Evolutionary conservation across 2,888 invertebrate species (phyloP).

Genomic region (Diarsia brunnea): DNA sequence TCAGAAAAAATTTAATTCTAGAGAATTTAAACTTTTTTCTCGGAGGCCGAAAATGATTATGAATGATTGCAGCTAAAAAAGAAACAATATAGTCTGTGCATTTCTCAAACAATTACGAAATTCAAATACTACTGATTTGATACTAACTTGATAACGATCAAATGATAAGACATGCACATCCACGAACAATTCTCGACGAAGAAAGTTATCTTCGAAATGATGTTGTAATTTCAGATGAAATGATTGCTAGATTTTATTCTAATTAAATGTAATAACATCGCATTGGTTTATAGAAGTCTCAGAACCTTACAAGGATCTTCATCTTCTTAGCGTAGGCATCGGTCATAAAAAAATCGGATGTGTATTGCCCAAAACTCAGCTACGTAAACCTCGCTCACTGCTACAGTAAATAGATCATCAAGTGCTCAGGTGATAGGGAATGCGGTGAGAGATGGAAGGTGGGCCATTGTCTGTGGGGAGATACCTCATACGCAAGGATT

Average conservation of each 20-base stretch:
- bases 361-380: no score
- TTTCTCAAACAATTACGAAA: conserved; percentile 5
- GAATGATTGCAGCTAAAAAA: not conserved
- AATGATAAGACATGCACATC: conserved; percentile 45
- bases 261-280: not conserved
- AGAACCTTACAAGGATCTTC: not conserved
- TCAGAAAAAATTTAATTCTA: not conserved
- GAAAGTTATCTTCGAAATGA: not conserved
- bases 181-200: not conserved
- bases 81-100: conserved; percentile 14
- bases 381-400: no score
- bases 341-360: no score
- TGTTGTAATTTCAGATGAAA: conserved; percentile 15
- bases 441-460: no score
- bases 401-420: no score
- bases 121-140: not conserved
- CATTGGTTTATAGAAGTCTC: not conserved
- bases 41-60: not conserved
- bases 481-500: no score
- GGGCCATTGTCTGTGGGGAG: no score
- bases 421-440: no score
- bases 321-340: no score
- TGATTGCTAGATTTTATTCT: not conserved
- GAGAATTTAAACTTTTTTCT: not conserved
- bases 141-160: conserved; percentile 1